Conservation (phyloP, 2,797 vertebrate species). For the Furcifer pardalis region DNA sequence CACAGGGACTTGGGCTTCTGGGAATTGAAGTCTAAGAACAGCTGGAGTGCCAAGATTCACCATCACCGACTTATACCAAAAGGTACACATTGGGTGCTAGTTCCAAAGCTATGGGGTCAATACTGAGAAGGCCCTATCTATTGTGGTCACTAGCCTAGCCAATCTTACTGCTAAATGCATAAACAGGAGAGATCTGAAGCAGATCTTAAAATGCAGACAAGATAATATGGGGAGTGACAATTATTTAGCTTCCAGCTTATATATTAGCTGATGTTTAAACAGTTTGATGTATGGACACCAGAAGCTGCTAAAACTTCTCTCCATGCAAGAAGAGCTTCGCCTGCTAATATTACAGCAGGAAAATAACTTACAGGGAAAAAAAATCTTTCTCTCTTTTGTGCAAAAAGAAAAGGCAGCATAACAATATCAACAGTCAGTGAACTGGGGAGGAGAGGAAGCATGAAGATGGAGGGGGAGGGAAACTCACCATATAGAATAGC, state of each 20-base stretch:
- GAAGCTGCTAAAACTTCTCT: background rate
- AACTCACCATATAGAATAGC: conserved; percentile 91
- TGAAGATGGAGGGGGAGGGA: background rate
- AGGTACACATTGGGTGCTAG: background rate
- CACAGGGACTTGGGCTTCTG: too few species aligned
- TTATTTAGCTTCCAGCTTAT: background rate
- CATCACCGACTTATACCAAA: too few species aligned
- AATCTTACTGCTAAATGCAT: background rate
- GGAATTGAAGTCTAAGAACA: too few species aligned
- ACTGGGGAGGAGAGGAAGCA: background rate
- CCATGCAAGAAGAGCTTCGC: background rate
- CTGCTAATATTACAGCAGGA: background rate
- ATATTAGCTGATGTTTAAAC: background rate
- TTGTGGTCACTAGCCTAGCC: background rate
- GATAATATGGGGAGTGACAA: background rate
- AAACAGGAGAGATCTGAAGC: background rate
- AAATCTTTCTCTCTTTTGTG: background rate
- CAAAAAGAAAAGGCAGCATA: background rate
- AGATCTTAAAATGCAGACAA: background rate
- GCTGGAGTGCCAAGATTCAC: too few species aligned
- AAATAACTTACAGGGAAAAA: background rate
- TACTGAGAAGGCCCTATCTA: background rate
- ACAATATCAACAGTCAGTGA: background rate
- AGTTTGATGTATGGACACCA: background rate
- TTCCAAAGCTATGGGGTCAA: background rate